phyloP scores from a whole-genome alignment of 2,888 invertebrate species.

The Spilosoma lubricipeda region DNA sequence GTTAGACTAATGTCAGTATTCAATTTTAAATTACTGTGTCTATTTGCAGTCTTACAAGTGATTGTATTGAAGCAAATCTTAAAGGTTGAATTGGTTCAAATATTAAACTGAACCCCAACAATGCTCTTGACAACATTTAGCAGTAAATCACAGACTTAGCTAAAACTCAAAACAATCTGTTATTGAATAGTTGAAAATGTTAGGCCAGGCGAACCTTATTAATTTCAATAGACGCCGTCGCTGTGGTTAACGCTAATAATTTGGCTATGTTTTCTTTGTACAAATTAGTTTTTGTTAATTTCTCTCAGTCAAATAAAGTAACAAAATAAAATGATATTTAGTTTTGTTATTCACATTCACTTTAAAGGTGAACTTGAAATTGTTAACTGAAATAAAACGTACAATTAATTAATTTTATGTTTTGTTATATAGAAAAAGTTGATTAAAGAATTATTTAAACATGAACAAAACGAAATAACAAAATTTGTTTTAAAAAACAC shows the following conservation, averaged over 20 bases:
- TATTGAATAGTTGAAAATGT: conserved; percentile 48
- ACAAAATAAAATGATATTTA: background rate
- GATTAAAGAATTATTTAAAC: too few species aligned
- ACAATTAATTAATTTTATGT: too few species aligned
- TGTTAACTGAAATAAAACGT: too few species aligned
- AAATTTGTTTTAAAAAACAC: too few species aligned
- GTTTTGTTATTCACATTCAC: background rate
- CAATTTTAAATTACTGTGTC: too few species aligned
- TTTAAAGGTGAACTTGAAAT: background rate
- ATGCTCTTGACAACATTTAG: conserved; percentile 37
- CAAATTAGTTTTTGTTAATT: conserved; percentile 1
- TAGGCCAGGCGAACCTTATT: conserved; percentile 24
- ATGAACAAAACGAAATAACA: too few species aligned
- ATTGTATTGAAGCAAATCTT: conserved; percentile 17
- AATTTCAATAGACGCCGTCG: conserved; percentile 18
- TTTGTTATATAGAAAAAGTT: too few species aligned
- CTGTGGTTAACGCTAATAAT: conserved; percentile 16
- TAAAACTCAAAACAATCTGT: conserved; percentile 50
- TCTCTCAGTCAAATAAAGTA: background rate
- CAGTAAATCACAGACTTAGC: conserved; percentile 35
- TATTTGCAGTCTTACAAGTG: background rate
- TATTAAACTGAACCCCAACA: conserved; percentile 18
- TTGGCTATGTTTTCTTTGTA: conserved; percentile 12
- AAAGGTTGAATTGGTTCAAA: conserved; percentile 7
- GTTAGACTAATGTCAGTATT: too few species aligned